Conservation (phyloP, 1,140 invertebrate genomes). For the Physella acuta region DNA sequence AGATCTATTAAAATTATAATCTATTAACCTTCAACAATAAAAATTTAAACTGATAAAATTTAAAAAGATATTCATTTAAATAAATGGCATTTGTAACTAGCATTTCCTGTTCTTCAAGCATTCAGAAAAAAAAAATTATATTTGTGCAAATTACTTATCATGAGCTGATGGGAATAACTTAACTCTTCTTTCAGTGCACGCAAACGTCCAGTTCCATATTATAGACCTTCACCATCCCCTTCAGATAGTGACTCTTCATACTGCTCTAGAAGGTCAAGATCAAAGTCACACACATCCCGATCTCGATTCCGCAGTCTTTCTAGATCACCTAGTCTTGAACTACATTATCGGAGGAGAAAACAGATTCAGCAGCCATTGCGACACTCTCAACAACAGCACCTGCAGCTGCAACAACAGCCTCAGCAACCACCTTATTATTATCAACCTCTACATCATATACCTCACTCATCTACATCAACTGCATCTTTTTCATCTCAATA, state of each 20-base stretch:
- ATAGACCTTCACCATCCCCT: slow-evolving; percentile 73
- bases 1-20: too few relatives aligned
- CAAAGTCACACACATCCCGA: slow-evolving; percentile 18
- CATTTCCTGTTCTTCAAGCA: too few relatives aligned
- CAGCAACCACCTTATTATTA: not conserved
- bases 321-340: slow-evolving; percentile 25
- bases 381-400: not conserved
- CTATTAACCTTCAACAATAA: too few relatives aligned
- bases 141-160: too few relatives aligned
- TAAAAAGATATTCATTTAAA: too few relatives aligned
- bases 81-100: too few relatives aligned
- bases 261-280: slow-evolving; percentile 22
- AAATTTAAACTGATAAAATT: too few relatives aligned
- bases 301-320: slow-evolving; percentile 32
- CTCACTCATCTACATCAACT: not conserved
- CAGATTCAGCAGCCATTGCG: not conserved
- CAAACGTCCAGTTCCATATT: slow-evolving; percentile 86
- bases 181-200: slow-evolving; percentile 75
- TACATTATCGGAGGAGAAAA: slow-evolving; percentile 18
- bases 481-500: not conserved
- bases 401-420: slow-evolving; percentile 3
- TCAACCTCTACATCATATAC: not conserved
- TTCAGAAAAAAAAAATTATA: too few relatives aligned
- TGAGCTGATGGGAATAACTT: too few relatives aligned
- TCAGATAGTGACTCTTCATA: slow-evolving; percentile 35